These are phyloP conservation scores for Philopedon plagiatum DNA, from an alignment of 2,888 invertebrate genomes.

Conservation along the genomic window DNA sequence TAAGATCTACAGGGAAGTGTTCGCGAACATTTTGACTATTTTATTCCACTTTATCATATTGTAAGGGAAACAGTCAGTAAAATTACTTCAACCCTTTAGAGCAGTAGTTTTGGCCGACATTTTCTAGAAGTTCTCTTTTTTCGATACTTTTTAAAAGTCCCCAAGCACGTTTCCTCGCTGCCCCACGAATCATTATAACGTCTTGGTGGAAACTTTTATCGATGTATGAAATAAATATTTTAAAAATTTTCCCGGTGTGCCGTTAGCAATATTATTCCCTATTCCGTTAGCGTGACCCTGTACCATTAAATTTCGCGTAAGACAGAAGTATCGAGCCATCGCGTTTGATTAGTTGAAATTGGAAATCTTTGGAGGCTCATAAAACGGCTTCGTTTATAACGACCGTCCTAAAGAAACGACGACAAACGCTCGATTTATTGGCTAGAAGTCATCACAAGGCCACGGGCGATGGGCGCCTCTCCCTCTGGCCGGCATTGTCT, in stretches of 20 bases:
- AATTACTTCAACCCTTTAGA: too few species aligned
- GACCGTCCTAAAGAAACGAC: background rate
- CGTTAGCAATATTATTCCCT: too few species aligned
- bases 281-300: slow-evolving; percentile 2
- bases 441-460: slow-evolving; percentile 2
- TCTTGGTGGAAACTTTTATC: too few species aligned
- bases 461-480: background rate
- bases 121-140: too few species aligned
- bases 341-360: slow-evolving; percentile 7
- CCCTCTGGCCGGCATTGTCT: background rate
- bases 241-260: background rate
- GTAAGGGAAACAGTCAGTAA: too few species aligned
- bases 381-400: slow-evolving; percentile 12
- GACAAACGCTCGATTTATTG: slow-evolving; percentile 12
- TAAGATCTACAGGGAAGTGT: too few species aligned
- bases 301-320: slow-evolving; percentile 3
- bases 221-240: background rate
- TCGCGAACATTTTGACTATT: too few species aligned
- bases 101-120: too few species aligned
- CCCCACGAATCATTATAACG: too few species aligned
- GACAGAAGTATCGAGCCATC: slow-evolving; percentile 21
- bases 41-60: too few species aligned
- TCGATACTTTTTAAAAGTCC: too few species aligned
- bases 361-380: slow-evolving; percentile 13
- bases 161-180: too few species aligned